Base-by-base conservation (phyloP, 2,797 vertebrate genomes). In the Graptemys geographica region DNA sequence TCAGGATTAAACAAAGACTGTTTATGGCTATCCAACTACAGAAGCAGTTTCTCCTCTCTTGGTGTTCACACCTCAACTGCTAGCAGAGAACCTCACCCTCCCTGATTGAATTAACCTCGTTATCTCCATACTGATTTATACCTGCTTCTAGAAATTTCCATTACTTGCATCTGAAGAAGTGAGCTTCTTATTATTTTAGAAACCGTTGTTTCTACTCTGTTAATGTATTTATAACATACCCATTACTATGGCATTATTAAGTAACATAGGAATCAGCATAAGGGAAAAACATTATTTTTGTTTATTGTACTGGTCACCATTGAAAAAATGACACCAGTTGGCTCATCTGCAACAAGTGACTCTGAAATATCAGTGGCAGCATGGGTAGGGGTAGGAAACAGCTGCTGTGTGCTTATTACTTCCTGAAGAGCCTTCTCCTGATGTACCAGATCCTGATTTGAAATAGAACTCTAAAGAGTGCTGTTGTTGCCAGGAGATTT, bases 251-350 rank as follows among this genome's bases (percentile, higher is more conserved):
- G 52, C 41, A 55, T 44, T 56, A 56, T 37, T 69, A 69, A 69
- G 21, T 12, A 53, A 3, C 28, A 56, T 31, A 44, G 44, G n/a
- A 85, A 56, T 21, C 53, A 53, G 51, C 18, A 84, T 10, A 55
- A 53, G 16, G 51, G 41, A 19, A 72, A 83, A 49, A 23, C 8
- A 47, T 41, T 33, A 27, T 31, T 55, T 56, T 41, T 76, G 11
- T 44, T 84, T 69, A 52, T 52, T 84, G 27, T 65, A 37, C 37
- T 37, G 19, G 52, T 83, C 37, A 27, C 86, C 93, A 94, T 83
- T 88, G 95, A 88, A 91, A 81, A 94, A 95, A 93, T 74, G 86
- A 85, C 27, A 21, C 53, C 81, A 89, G 49, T 94, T 91, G 78
- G 69, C 93, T 92, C 89, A 62, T 93, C 85, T 94, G 65, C 25